Percentiles rank a stretch among this genome's conserved stretches.
These are phyloP conservation scores for Scytalopus superciliaris DNA, from an alignment of 2,113 vertebrate species.

Conservation along the genomic window DNA sequence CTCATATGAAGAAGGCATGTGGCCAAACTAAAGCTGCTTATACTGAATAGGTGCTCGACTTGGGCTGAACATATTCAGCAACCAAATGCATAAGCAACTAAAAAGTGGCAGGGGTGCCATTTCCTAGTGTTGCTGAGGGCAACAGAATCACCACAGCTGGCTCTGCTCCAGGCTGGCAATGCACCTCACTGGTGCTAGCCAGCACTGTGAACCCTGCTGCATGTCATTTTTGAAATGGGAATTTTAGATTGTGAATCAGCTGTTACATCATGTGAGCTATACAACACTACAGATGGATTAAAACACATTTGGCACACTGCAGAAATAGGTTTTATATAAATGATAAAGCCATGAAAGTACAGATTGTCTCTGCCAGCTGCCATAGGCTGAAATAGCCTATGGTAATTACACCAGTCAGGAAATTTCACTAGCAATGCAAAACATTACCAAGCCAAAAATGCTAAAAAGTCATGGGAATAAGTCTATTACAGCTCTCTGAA, in stretches of 20 bases:
- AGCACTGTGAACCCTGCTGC: not conserved
- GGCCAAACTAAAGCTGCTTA: not conserved
- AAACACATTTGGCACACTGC: not conserved
- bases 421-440: not conserved
- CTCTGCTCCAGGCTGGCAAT: not conserved
- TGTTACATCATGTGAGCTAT: not conserved
- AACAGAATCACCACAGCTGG: not conserved
- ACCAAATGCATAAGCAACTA: not conserved
- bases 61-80: not conserved
- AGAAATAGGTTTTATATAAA: slow-evolving; percentile 3
- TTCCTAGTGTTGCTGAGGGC: not conserved
- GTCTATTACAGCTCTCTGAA: not conserved
- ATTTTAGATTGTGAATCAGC: not conserved
- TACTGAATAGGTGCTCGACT: not conserved
- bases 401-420: not conserved
- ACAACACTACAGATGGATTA: not conserved
- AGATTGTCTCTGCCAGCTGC: slow-evolving; percentile 47
- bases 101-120: not conserved
- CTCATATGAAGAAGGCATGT: rapidly evolving
- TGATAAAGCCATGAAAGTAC: slow-evolving; percentile 21
- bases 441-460: not conserved
- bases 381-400: not conserved
- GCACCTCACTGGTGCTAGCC: not conserved
- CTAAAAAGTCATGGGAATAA: not conserved
- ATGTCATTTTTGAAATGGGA: not conserved